Evolutionary conservation across 2,113 vertebrate genomes (phyloP).

Genomic region (Amblyornis subalaris): DNA sequence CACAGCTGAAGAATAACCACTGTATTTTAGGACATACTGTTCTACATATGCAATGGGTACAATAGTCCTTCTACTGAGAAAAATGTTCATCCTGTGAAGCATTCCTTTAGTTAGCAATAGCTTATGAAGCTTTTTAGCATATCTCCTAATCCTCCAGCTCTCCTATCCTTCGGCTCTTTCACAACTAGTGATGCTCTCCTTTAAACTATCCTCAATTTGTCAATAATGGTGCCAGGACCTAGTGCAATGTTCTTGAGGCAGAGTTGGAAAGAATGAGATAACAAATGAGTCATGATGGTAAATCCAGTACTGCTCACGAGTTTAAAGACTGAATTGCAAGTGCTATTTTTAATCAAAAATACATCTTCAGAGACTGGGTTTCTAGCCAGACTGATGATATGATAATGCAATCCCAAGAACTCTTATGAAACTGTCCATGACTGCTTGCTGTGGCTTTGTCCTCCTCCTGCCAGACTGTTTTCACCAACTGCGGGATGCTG

Average conservation of each 20-base stretch:
- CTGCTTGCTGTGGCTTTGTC: slow-evolving; percentile 14
- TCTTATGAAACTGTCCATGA: slow-evolving; percentile 19
- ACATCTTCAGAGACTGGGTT: slow-evolving; percentile 26
- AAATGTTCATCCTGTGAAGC: not conserved
- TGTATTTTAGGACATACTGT: not conserved
- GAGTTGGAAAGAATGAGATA: slow-evolving; percentile 52
- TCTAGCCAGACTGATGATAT: slow-evolving; percentile 43
- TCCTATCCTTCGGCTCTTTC: not conserved
- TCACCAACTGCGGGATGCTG: not conserved
- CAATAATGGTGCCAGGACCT: slow-evolving; percentile 20
- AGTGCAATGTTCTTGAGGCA: not conserved
- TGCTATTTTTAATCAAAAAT: slow-evolving; percentile 57
- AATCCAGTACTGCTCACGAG: slow-evolving; percentile 14
- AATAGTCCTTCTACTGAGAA: not conserved
- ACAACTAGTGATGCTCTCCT: not conserved
- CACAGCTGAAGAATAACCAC: not conserved
- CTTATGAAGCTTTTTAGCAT: not conserved
- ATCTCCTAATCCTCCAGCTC: not conserved
- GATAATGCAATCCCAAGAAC: slow-evolving; percentile 38
- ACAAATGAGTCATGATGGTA: slow-evolving; percentile 55
- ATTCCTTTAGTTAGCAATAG: not conserved
- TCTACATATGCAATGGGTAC: not conserved
- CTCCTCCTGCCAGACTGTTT: not conserved
- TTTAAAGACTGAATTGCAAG: slow-evolving; percentile 49
- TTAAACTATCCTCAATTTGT: slow-evolving; percentile 30